Percentiles rank a stretch among this genome's conserved stretches.
Evolutionary conservation across 1,140 invertebrate genomes (phyloP).

Genomic region (Cotesia typhae): DNA sequence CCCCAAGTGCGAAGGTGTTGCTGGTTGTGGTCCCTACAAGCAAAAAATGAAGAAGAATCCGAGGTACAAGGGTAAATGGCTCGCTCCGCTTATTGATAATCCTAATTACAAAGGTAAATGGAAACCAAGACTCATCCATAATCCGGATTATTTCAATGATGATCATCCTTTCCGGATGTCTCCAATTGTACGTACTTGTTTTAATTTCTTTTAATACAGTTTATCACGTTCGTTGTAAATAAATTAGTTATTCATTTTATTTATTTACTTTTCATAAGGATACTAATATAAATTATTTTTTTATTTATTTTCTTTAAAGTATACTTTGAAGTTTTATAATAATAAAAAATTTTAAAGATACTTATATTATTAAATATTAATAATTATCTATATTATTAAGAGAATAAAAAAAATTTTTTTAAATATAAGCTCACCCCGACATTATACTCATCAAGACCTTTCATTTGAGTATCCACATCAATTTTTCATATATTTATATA

Average conservation of each 20-base stretch:
- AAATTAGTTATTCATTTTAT: neutral
- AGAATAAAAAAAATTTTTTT: no score
- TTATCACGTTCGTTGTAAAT: neutral
- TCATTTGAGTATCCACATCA: no score
- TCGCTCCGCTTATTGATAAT: conserved; percentile 88
- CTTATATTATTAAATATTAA: no score
- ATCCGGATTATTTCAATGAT: conserved; percentile 95
- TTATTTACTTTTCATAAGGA: conserved; percentile 8
- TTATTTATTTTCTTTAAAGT: no score
- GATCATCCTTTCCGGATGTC: conserved; percentile 90
- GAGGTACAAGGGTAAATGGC: conserved; percentile 92
- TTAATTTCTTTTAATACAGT: conserved; percentile 20
- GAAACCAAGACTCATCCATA: conserved; percentile 85
- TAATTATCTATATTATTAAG: no score
- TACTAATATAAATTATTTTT: no score
- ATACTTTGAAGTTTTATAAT: no score
- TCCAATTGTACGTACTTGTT: conserved; percentile 81
- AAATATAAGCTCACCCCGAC: no score
- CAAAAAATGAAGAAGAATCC: conserved; percentile 89
- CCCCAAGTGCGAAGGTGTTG: conserved; percentile 82
- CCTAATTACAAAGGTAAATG: conserved; percentile 96
- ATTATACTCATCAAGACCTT: no score
- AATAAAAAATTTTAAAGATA: no score
- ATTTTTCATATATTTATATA: no score
- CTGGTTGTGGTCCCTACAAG: conserved; percentile 93